These are phyloP conservation scores for Emydocephalus ijimae DNA, from an alignment of 2,113 vertebrate species.

Conservation along the genomic window DNA sequence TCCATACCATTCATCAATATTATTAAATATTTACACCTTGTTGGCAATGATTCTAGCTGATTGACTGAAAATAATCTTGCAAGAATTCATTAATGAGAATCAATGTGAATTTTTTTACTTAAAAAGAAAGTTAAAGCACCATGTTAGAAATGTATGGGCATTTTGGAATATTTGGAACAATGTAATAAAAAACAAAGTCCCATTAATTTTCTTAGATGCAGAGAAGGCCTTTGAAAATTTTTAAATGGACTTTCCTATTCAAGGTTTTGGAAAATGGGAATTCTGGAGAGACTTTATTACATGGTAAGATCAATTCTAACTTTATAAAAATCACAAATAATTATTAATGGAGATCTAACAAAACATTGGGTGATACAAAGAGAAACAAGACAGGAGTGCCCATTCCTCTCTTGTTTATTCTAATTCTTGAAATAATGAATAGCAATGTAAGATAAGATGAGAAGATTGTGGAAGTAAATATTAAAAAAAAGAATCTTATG, in stretches of 20 bases:
- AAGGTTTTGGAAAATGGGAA: neutral
- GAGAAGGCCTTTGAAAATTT: neutral
- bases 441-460: no score
- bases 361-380: neutral
- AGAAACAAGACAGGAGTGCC: neutral
- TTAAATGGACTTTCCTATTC: neutral
- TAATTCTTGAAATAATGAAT: no score
- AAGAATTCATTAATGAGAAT: neutral
- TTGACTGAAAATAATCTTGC: neutral
- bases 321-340: no score
- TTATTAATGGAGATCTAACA: no score
- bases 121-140: neutral
- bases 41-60: neutral
- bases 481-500: no score
- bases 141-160: neutral
- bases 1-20: neutral
- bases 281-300: neutral
- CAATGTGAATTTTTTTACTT: neutral
- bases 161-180: neutral
- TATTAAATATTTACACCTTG: neutral
- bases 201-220: neutral
- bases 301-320: no score
- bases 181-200: neutral
- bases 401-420: no score
- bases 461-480: no score